Base-by-base conservation (phyloP, 2,888 invertebrate species). In the Hydrotaea cyrtoneurina region DNA sequence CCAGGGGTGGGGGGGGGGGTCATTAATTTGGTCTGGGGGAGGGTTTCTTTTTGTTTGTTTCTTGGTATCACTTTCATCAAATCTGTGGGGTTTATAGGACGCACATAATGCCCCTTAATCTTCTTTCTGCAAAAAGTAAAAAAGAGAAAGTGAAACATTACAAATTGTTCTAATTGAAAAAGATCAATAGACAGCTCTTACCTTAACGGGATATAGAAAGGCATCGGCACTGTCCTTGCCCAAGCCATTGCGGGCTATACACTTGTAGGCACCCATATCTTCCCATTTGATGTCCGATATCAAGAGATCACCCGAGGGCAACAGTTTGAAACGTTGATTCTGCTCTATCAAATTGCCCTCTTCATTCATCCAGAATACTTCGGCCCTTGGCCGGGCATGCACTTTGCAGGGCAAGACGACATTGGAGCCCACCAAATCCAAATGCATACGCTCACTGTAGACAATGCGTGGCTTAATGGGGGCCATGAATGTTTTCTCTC, bases 191-290 rank as follows among this genome's bases (percentile, higher is more conserved):
- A 50, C 7, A 87, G n/a, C n/a, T 90, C 91, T 91, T 90, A 92
- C 92, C 89, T 91, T 90, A 89, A 91, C 90, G 17, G 97, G 96
- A 89, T 97, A 96, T n/a, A 97, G 90, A 92, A 97, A 97, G 8
- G 96, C 96, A 19, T 93, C 93, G 4, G 93, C 93, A 0, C 93
- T 91, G 87, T 95, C 96, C 85, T 94, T 94, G 4, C 95, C 96
- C 17, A 94, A 92, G 17, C 93, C 90, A 88, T 96, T 96, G 86
- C 94, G 94, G 0, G 95, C 96, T 15, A 95, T 93, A 90, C 98
- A 98, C 0, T 94, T 95, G 91, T 95, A 97, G 21, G 93, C 93
- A 5, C 97, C 98, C 97, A 97, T 97, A 88, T 97, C 96, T 11
- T 93, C 92, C 96, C 96, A 98, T 57, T 93, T 93, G 8, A 97